Evolutionary conservation across 2,797 vertebrate species (phyloP).

Genomic region (Anniella stebbinsi): DNA sequence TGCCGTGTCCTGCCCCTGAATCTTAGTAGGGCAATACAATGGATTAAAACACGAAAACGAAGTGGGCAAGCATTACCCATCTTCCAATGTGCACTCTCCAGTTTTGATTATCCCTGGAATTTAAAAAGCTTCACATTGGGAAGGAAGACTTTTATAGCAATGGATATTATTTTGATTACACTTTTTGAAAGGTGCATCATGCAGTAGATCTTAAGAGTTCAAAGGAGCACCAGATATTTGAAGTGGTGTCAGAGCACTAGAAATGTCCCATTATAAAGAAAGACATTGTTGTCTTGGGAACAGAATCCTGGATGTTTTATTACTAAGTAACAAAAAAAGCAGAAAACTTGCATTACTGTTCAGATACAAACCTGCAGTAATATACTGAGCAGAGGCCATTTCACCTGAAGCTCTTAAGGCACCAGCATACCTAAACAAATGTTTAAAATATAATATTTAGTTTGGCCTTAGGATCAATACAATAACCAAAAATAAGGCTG

Average conservation of each 20-base stretch:
- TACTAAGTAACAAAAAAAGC: neutral
- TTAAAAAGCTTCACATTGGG: neutral
- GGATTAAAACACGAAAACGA: constrained; percentile 68
- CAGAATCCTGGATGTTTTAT: constrained; percentile 18
- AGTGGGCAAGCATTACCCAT: constrained; percentile 69
- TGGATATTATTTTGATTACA: neutral
- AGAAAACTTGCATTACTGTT: constrained; percentile 6
- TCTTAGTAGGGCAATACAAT: constrained; percentile 75
- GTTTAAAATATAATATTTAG: constrained; percentile 42
- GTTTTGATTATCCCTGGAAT: neutral
- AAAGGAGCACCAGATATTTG: neutral
- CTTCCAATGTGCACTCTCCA: constrained; percentile 50
- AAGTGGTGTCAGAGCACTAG: constrained; percentile 26
- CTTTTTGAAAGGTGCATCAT: neutral
- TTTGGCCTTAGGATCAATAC: neutral
- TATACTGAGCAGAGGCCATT: constrained; percentile 96
- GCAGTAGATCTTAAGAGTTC: neutral
- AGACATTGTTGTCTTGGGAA: neutral
- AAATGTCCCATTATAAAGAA: neutral
- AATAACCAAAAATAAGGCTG: constrained; percentile 1
- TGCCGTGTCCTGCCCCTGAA: constrained; percentile 74
- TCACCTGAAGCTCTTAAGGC: constrained; percentile 96
- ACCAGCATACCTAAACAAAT: constrained; percentile 89
- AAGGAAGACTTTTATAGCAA: neutral
- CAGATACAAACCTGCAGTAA: constrained; percentile 93